Evolutionary conservation across 2,113 vertebrate species (phyloP), one percentile per base, ranked within the genome.

Genomic region (Bagarius yarrelli): DNA sequence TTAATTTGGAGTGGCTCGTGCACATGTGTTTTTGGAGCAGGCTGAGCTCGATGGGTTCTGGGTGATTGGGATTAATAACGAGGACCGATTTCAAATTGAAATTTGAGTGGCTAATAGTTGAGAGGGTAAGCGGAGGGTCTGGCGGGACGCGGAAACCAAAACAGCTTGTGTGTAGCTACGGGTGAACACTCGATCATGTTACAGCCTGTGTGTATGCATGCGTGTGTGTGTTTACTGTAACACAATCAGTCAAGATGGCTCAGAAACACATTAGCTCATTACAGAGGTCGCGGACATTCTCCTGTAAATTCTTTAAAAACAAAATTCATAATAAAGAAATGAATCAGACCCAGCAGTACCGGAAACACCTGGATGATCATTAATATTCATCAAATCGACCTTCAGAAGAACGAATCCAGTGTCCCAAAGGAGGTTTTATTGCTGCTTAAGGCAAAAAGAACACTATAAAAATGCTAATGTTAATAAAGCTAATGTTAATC

Each of bases 41-140:
- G 63, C 88, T 87, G 91, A 90, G 91, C 91, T 91, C 86, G 79
- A 86, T 89, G 88, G 83, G 92, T 93, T 93, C 91, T 75, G 92
- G 92, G 90, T 92, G 92, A 91, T 92, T 92, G 90, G 88, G 89
- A 92, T 91, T 93, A 93, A 93, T 91, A 92, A 93, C 86, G 87
- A 90, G 89, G 88, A 86, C 84, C 89, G 90, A 91, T 92, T 91
- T 89, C 77, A 91, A 90, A 86, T 88, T 87, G 88, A 91, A 92
- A 93, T 91, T 88, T 83, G 87, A 83, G 88, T 76, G 80, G 85
- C 89, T 92, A 91, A 89, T 90, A 90, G 88, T 88, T 81, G 79
- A 44, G 81, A 56, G 56, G 60, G 73, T 77, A n/a, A 73, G 66
- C 69, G 36, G 16, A 19, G 23, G 47, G 50, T 83, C 76, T 70